Conservation (phyloP, 1,140 invertebrate species). For the Bactericera cockerelli region DNA sequence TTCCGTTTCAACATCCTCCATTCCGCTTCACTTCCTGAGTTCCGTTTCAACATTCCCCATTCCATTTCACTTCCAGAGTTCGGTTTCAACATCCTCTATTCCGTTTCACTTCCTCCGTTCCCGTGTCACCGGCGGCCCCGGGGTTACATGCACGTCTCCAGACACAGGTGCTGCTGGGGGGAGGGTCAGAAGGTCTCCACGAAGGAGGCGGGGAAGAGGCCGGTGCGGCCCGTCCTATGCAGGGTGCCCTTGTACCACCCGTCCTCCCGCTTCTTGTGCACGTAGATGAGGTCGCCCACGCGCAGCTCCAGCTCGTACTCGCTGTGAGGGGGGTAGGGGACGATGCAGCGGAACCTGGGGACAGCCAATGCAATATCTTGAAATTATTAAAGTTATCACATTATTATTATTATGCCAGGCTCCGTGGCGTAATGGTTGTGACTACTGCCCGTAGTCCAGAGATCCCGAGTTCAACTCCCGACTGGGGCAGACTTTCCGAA, state of each 20-base stretch:
- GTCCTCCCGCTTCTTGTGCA: constrained; percentile 81
- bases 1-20: too few relatives aligned
- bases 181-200: constrained; percentile 52
- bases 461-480: too few relatives aligned
- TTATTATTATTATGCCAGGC: not conserved
- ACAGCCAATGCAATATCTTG: constrained; percentile 12
- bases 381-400: too few relatives aligned
- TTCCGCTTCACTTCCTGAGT: too few relatives aligned
- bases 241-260: constrained; percentile 91
- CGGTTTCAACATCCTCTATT: too few relatives aligned
- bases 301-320: constrained; percentile 81
- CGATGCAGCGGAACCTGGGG: constrained; percentile 69
- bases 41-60: too few relatives aligned
- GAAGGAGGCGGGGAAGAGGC: constrained; percentile 86
- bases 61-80: too few relatives aligned
- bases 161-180: not conserved
- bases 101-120: too few relatives aligned
- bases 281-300: constrained; percentile 79
- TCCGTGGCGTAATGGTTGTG: not conserved
- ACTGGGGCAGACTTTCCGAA: too few relatives aligned
- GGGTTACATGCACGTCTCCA: constrained; percentile 12
- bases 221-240: constrained; percentile 74
- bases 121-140: too few relatives aligned
- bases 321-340: constrained; percentile 87
- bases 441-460: too few relatives aligned